A percentile compares a stretch with the other conserved stretches of the same genome.
These are phyloP conservation scores for Philhelius pedissequus DNA, from an alignment of 2,888 invertebrate genomes.

Conservation along the genomic window DNA sequence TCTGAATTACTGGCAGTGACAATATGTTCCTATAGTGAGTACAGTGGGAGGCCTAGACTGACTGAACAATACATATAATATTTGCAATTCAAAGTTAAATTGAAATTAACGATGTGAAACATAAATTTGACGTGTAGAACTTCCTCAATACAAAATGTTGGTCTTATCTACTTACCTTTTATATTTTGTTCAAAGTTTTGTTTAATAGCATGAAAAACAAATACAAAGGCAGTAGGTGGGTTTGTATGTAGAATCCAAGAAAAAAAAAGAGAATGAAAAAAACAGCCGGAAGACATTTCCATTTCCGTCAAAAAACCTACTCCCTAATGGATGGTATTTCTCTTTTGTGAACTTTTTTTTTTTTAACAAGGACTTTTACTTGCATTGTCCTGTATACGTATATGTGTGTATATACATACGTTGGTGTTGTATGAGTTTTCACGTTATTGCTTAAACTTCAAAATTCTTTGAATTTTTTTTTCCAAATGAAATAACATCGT, in stretches of 20 bases:
- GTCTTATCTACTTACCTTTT: background rate
- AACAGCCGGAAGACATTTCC: conserved; percentile 37
- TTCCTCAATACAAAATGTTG: background rate
- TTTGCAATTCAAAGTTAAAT: background rate
- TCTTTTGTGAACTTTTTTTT: background rate
- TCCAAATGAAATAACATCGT: conserved; percentile 47
- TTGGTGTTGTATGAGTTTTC: background rate
- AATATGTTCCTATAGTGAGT: background rate
- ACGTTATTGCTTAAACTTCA: conserved; percentile 1
- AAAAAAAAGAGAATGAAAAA: background rate
- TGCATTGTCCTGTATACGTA: background rate
- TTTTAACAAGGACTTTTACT: background rate
- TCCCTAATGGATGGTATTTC: background rate
- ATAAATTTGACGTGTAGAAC: background rate
- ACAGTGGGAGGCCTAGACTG: background rate
- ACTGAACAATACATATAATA: background rate
- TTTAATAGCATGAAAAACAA: background rate
- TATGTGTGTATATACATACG: background rate
- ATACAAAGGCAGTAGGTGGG: no score
- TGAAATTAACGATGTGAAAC: background rate
- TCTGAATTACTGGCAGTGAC: no score
- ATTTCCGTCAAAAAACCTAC: conserved; percentile 15
- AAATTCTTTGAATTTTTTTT: background rate
- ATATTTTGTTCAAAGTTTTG: background rate
- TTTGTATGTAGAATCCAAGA: no score